Percentiles rank a stretch among this genome's conserved stretches.
phyloP scores from a whole-genome alignment of 2,797 vertebrate species.

The Erithacus rubecula region DNA sequence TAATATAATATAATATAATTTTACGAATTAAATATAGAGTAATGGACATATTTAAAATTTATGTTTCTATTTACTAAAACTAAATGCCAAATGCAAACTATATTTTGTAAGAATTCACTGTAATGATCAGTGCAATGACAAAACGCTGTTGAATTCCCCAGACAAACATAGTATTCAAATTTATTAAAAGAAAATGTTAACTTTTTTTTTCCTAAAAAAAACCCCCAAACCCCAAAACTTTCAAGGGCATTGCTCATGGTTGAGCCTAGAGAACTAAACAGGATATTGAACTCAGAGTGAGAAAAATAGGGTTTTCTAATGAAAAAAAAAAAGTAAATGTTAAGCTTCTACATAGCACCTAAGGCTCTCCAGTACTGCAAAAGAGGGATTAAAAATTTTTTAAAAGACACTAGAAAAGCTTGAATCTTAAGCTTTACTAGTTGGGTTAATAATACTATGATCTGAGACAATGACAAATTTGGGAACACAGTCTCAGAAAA shows the following conservation, averaged over 20 bases:
- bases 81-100: background rate
- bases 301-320: background rate
- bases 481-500: background rate
- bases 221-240: background rate
- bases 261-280: background rate
- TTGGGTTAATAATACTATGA: background rate
- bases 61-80: background rate
- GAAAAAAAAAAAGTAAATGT: background rate
- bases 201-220: background rate
- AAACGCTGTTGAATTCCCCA: background rate
- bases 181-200: background rate
- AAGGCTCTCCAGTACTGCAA: rapidly evolving
- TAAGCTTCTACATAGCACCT: background rate
- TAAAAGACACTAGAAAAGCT: background rate
- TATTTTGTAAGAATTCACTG: background rate
- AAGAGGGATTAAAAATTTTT: background rate
- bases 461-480: background rate
- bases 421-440: background rate
- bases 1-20: background rate
- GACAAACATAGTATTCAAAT: background rate
- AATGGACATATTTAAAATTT: background rate
- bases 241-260: background rate
- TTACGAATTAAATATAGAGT: background rate
- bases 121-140: background rate
- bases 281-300: background rate